Conservation (phyloP, 2,113 vertebrate species). For the Oncorhynchus clarkii region DNA sequence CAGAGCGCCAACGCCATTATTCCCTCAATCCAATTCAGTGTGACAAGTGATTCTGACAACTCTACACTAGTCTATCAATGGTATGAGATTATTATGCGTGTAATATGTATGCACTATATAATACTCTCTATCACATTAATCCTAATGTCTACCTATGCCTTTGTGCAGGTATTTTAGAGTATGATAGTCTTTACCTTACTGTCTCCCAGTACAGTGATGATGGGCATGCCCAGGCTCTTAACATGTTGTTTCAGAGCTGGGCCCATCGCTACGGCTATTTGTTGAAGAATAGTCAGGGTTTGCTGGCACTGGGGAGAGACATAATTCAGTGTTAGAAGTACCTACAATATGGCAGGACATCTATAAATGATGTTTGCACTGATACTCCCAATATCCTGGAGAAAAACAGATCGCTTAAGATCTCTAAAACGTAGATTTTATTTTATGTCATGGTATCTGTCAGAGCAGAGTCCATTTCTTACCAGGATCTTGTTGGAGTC, state of each 20-base stretch:
- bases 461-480: slow-evolving; percentile 17
- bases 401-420: background rate
- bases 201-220: slow-evolving; percentile 93
- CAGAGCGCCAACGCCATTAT: background rate
- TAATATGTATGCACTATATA: background rate
- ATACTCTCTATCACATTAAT: background rate
- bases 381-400: background rate
- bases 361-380: background rate
- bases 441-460: background rate
- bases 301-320: slow-evolving; percentile 71
- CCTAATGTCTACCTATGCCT: too few relatives aligned
- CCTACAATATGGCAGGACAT: background rate
- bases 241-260: slow-evolving; percentile 90
- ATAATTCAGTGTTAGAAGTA: slow-evolving; percentile 15
- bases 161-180: background rate
- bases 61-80: too few relatives aligned
- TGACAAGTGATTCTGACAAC: background rate
- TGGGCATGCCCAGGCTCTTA: slow-evolving; percentile 85
- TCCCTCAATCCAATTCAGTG: background rate
- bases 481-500: slow-evolving; percentile 99
- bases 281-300: slow-evolving; percentile 89
- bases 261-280: slow-evolving; percentile 89
- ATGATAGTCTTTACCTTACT: slow-evolving; percentile 83
- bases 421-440: background rate
- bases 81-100: too few relatives aligned